Evolutionary conservation across 2,797 vertebrate genomes (phyloP).

Genomic region (Allobates femoralis): DNA sequence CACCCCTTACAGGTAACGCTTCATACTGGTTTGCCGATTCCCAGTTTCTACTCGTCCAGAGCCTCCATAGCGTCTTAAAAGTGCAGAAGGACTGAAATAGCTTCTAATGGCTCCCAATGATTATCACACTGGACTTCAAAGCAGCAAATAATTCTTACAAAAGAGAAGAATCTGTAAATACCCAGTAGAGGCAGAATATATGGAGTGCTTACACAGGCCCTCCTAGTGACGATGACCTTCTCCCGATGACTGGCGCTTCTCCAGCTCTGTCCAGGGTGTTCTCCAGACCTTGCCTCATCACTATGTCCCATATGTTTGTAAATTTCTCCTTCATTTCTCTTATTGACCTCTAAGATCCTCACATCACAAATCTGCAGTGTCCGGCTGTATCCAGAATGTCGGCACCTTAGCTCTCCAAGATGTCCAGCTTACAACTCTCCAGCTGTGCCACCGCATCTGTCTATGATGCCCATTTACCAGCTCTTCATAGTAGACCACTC

Average conservation of each 20-base stretch:
- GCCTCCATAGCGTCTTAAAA: constrained; percentile 74
- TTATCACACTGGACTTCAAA: constrained; percentile 49
- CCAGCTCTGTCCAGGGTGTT: constrained; percentile 2
- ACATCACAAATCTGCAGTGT: background rate
- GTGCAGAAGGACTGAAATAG: constrained; percentile 55
- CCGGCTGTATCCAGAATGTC: background rate
- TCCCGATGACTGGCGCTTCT: background rate
- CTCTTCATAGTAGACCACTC: background rate
- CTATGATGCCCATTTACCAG: background rate
- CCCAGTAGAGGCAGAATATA: background rate
- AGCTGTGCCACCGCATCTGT: background rate
- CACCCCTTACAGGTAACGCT: constrained; percentile 84
- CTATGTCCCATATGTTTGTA: no score
- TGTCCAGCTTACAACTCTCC: background rate
- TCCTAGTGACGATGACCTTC: background rate
- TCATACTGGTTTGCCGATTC: constrained; percentile 93
- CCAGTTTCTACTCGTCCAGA: constrained; percentile 89
- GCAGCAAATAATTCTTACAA: constrained; percentile 45
- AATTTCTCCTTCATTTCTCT: background rate
- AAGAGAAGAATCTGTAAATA: background rate
- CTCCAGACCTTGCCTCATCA: background rate
- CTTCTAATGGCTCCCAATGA: background rate
- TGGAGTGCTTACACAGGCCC: background rate
- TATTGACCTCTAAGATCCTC: background rate
- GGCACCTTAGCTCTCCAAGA: background rate